Evolutionary conservation across 2,888 invertebrate genomes (phyloP).

Genomic region (Ischnura elegans): DNA sequence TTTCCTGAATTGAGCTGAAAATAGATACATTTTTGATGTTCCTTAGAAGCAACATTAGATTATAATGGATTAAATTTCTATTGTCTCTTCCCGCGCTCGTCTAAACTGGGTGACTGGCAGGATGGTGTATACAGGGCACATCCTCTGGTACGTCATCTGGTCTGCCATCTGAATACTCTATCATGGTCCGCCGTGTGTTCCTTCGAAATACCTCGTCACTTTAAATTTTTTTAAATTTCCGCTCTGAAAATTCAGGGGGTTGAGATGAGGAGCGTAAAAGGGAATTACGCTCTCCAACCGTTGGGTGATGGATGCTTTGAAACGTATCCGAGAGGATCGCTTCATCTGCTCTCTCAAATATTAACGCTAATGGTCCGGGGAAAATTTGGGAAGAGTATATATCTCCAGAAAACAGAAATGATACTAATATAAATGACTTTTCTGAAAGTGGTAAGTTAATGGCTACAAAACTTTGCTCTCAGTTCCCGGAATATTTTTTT

Average conservation of each 20-base stretch:
- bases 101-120: too few relatives aligned
- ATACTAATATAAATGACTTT: background rate
- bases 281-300: background rate
- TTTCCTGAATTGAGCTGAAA: too few relatives aligned
- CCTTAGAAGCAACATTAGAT: too few relatives aligned
- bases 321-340: background rate
- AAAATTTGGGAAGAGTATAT: background rate
- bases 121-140: too few relatives aligned
- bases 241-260: background rate
- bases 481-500: background rate
- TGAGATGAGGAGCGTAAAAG: background rate
- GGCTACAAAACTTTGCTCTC: background rate
- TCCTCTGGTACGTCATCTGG: too few relatives aligned
- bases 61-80: too few relatives aligned
- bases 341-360: background rate
- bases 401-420: background rate
- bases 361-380: background rate
- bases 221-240: too few relatives aligned
- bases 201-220: too few relatives aligned
- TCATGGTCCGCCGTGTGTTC: too few relatives aligned
- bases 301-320: background rate
- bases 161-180: too few relatives aligned
- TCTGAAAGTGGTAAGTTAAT: background rate
- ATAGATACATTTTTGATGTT: too few relatives aligned
- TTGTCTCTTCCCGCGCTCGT: too few relatives aligned